Evolutionary conservation across 2,888 invertebrate species (phyloP), one percentile per base, ranked within the genome.

Genomic region (Dryocosmus kuriphilus): DNA sequence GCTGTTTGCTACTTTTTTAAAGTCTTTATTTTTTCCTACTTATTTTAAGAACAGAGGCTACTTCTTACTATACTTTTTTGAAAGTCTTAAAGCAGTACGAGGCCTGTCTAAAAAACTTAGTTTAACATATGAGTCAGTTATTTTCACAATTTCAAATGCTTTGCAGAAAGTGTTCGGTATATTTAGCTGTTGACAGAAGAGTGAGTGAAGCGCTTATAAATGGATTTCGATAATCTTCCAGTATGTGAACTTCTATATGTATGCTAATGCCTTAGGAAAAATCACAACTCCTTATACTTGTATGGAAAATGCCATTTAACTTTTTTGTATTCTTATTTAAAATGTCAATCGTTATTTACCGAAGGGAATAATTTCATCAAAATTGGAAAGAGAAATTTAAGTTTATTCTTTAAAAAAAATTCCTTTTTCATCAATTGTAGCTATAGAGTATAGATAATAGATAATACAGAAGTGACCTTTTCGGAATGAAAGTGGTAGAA

Each of bases 181-280:
- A 57, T 57, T 57, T 57, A 57, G 24, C 22, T 57, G 57, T 57
- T 24, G 24, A 57, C 57, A 57, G 14, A 5, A 24, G 14, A 57
- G 9, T 57, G 57, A 57, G 57, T 57, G 57, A 57, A 57, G 57
- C 24, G 24, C 24, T 57, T 57, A 57, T 57, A 57, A 57, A 24
- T 57, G 57, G 57, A 57, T 22, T 8, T 57, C 24, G 57, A 57
- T 22, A 57, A 57, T 57, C 57, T 57, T 57, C 57, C 57, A 57
- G 57, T 57, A 57, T 14, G 11, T 57, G 22, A 57, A 57, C 57
- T 24, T 57, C 11, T 57, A 57, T 57, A 57, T 57, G 24, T 57
- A 57, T 57, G 57, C 57, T 57, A 24, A 57, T 11, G 22, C 24
- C 57, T 24, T 22, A 22, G 3, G 22, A 24, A 57, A 57, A 24